Base-by-base conservation (phyloP, 2,113 vertebrate species). In the Gracilinanus agilis region DNA sequence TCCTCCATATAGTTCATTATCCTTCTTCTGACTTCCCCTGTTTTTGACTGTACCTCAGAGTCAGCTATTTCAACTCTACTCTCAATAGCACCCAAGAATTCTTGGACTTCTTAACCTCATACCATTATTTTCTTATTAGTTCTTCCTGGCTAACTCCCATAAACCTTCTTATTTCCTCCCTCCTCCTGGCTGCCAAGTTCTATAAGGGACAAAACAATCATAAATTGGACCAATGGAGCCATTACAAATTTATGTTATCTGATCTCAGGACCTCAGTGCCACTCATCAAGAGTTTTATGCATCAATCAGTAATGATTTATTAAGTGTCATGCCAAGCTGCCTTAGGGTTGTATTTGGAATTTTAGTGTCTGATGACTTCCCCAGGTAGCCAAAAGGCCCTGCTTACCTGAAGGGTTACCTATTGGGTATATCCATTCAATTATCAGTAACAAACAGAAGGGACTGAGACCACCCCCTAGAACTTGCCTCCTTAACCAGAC, bases 401-500 rank as follows among this genome's bases (percentile, higher is more conserved):
- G 67, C 89, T 93, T 90, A 93, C 21, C 19, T 83, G n/a, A 83
- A 93, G 24, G 6, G 92, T 91, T 54, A 56, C 49, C 54, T 34
- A 91, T 44, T 75, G 53, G 93, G 90, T 90, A 27, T 0, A 56
- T n/a, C 90, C 88, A 53, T 44, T 94, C 24, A 8, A 89, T 90
- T 90, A 92, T 94, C 90, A 93, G 56, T 90, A 92, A 90, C 83
- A 67, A 89, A 8, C 27, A 83, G 44, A 93, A 93, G 83, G 24
- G 90, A 92, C 54, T 29, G 10, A 89, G 27, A 90, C 89, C 12
- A 89, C 27, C 44, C 95, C 93, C 88, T 29, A 93, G 34, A 91
- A 92, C 88, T 58, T 95, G 12, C 91, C 61, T 21, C 49, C 89
- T 56, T 94, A 56, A 88, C 9, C 23, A 94, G 91, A 95, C 92